phyloP scores from a whole-genome alignment of 2,797 vertebrate species.

The Nothura maculosa region DNA sequence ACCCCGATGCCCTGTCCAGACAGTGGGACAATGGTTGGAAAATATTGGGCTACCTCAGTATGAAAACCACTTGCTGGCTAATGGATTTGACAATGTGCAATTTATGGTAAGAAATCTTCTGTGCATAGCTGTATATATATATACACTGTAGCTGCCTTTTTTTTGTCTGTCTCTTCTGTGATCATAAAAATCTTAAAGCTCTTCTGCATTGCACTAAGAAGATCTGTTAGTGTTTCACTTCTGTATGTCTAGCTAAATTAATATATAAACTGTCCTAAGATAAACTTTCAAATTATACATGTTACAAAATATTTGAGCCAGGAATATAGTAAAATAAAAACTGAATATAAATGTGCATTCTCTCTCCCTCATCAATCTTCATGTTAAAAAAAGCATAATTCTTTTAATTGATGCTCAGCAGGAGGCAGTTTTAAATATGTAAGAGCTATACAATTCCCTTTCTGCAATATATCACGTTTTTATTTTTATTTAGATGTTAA shows the following conservation, averaged over 20 bases:
- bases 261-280: constrained; percentile 57
- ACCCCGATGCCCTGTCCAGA: constrained; percentile 96
- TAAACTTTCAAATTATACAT: constrained; percentile 57
- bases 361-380: constrained; percentile 30
- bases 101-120: constrained; percentile 94
- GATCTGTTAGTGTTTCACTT: constrained; percentile 57
- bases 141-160: constrained; percentile 72
- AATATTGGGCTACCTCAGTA: constrained; percentile 98
- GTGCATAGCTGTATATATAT: constrained; percentile 67
- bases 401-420: constrained; percentile 13
- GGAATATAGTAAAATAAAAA: constrained; percentile 38
- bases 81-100: constrained; percentile 98
- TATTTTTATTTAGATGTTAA: constrained; percentile 39
- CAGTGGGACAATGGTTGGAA: constrained; percentile 98
- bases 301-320: constrained; percentile 41
- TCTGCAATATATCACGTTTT: constrained; percentile 28
- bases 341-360: constrained; percentile 39
- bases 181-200: constrained; percentile 70
- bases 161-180: constrained; percentile 79
- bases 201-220: constrained; percentile 71
- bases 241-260: constrained; percentile 55
- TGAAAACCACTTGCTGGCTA: constrained; percentile 98
- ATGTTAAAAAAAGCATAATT: constrained; percentile 19
- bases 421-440: constrained; percentile 6
- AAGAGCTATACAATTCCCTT: constrained; percentile 36